These are phyloP conservation scores for Tragelaphus strepsiceros DNA, from an alignment of 2,113 vertebrate genomes.

Conservation along the genomic window DNA sequence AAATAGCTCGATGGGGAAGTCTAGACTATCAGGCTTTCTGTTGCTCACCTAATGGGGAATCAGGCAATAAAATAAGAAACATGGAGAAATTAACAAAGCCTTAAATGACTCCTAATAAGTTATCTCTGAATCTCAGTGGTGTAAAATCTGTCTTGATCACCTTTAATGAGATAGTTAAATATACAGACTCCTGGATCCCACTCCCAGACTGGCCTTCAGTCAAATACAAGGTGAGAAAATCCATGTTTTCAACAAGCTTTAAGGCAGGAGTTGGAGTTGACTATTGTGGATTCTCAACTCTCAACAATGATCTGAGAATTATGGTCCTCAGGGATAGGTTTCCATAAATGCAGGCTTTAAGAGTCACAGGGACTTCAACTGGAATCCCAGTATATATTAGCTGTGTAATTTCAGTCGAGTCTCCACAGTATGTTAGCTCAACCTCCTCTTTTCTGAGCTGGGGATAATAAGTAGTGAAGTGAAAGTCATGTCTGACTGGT, in stretches of 20 bases:
- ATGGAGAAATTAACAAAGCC: background rate
- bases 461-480: background rate
- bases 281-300: background rate
- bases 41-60: background rate
- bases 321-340: background rate
- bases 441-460: background rate
- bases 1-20: background rate
- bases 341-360: background rate
- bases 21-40: background rate
- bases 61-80: background rate
- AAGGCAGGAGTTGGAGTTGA: background rate
- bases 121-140: background rate
- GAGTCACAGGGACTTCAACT: background rate
- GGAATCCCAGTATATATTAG: background rate
- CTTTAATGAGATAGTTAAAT: background rate
- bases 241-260: background rate
- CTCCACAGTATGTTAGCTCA: background rate
- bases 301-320: background rate
- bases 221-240: background rate
- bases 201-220: background rate
- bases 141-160: background rate
- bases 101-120: background rate
- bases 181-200: background rate
- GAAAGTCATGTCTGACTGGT: background rate
- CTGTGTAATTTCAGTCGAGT: background rate